Percentiles rank a stretch among this genome's conserved stretches.
Conservation (phyloP, 2,888 invertebrate species). For the Drosophila pegasa region DNA sequence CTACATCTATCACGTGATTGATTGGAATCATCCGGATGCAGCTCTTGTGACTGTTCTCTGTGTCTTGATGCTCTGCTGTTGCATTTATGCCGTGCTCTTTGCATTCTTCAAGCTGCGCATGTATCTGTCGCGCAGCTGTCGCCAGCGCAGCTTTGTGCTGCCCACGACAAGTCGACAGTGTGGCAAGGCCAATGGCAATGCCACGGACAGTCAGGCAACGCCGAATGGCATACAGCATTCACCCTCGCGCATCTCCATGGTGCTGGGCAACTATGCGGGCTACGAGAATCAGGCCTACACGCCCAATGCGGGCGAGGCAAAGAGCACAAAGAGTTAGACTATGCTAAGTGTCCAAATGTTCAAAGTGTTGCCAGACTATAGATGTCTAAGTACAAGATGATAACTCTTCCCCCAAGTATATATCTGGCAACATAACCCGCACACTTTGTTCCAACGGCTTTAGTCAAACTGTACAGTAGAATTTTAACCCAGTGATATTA, state of each 20-base stretch:
- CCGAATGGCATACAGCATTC: constrained; percentile 79
- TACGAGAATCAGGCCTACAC: constrained; percentile 81
- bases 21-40: constrained; percentile 88
- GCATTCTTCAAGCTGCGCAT: constrained; percentile 82
- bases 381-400: too few species aligned
- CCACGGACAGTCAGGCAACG: constrained; percentile 31
- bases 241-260: constrained; percentile 84
- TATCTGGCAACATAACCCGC: constrained; percentile 1
- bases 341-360: neutral
- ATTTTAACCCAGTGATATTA: constrained; percentile 72
- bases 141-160: constrained; percentile 68
- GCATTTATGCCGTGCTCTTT: constrained; percentile 82
- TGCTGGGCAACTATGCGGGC: constrained; percentile 80
- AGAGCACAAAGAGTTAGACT: constrained; percentile 46
- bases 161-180: constrained; percentile 69
- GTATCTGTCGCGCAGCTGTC: constrained; percentile 73
- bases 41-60: constrained; percentile 79
- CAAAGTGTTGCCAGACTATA: neutral
- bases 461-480: constrained; percentile 61
- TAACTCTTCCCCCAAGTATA: too few species aligned
- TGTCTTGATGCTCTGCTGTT: constrained; percentile 77
- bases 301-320: constrained; percentile 51
- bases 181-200: constrained; percentile 21
- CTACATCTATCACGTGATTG: constrained; percentile 90
- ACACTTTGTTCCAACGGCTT: constrained; percentile 15